Evolutionary conservation across 2,797 vertebrate species (phyloP), one percentile per base, ranked within the genome.

Genomic region (Takifugu ocellatus): DNA sequence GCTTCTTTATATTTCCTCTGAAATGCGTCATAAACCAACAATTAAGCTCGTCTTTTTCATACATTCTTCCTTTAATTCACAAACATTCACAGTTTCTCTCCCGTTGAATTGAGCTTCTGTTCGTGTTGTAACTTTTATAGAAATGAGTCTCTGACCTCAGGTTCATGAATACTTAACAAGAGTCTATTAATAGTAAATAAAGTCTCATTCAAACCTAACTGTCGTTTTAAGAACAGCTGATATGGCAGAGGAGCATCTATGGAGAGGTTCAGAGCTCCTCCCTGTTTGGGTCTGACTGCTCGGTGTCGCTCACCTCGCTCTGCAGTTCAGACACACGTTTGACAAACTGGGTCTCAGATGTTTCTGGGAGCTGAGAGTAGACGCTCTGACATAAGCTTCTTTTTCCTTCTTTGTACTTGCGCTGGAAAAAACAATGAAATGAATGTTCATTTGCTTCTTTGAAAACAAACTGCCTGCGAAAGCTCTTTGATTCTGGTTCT

Each of bases 1-100:
- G 74, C 85, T 64, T 91, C 92, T 87, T 92, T 97, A 68, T 97
- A 96, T 64, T 94, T 94, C 57, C 90, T 83, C 95, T 97, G 27
- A 45, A 58, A 74, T 8, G 57, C 1, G 56, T 25, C 56, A 31
- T 29, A 56, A 21, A 56, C 17, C 3, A 25, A n/a, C 49, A 10
- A 54, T 10, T 0, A 47, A 15, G 25, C 0, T 1, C 2, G 21
- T 21, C 21, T 21, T 21, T 21, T 21, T 21, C 21, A 1, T 21
- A 21, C 21, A 21, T 21, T 21, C 21, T 21, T 21, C 21, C 21
- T 21, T 21, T 21, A 0, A 21, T 21, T 10, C 10, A 4, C 42
- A 44, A 12, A 3, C 11, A 3, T 46, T 46, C 45, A 45, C 43
- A 0, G 16, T 14, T 39, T 39, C 36, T 14, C 14, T 14, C 36